These are phyloP conservation scores for Baryphthengus martii DNA, from an alignment of 2,113 vertebrate genomes.

Conservation along the genomic window DNA sequence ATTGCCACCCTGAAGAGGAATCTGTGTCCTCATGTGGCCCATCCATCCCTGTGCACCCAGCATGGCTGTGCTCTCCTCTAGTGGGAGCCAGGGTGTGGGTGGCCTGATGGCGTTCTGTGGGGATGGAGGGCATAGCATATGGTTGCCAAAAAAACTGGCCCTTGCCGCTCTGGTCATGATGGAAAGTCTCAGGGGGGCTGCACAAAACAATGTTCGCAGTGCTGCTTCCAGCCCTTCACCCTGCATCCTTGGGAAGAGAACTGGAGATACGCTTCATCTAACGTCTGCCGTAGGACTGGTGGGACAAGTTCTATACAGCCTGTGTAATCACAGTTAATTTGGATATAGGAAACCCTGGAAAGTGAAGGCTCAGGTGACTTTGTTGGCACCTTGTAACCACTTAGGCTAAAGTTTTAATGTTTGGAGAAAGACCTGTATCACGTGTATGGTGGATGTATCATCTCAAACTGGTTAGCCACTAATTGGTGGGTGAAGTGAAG, in stretches of 20 bases:
- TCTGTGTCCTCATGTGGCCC: background rate
- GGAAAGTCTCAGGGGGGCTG: background rate
- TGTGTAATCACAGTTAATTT: background rate
- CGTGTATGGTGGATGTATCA: background rate
- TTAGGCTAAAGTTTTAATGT: background rate
- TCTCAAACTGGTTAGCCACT: background rate
- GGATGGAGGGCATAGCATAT: background rate
- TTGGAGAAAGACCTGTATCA: background rate
- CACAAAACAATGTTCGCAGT: too few species aligned
- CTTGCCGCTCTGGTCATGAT: background rate
- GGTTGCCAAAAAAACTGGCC: background rate
- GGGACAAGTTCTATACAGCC: background rate
- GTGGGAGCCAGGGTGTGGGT: background rate
- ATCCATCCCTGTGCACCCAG: background rate
- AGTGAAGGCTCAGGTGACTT: background rate
- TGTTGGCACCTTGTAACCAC: background rate
- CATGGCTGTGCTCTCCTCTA: accelerated
- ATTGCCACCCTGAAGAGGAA: background rate
- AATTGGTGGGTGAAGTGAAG: background rate
- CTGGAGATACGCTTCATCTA: background rate
- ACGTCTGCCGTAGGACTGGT: background rate
- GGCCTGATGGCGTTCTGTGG: background rate
- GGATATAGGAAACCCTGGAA: background rate
- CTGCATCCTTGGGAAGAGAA: background rate
- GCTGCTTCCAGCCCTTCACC: background rate